Base-by-base conservation (phyloP, 2,888 invertebrate species). In the Aelia acuminata region DNA sequence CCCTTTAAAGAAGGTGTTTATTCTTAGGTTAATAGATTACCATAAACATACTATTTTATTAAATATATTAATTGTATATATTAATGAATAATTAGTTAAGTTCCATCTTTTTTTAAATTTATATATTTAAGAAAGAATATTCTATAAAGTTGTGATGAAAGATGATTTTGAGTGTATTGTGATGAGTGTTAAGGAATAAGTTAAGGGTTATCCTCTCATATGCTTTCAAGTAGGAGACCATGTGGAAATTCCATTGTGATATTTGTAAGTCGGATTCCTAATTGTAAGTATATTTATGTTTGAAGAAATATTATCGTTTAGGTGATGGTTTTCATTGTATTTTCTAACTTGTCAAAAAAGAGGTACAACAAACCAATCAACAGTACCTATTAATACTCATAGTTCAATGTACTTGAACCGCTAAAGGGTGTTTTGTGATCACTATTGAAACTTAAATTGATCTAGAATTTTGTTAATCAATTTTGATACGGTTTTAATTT, bases 251-350 rank as follows among this genome's bases (percentile, higher is more conserved):
- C 35, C 53, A 50, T 50, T 85, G 85, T 85, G 85, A 85, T 85
- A 85, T 85, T 57, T 85, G 22, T 50, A 53, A 85, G 39, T 85
- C 35, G 26, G 35, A 50, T 49, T 85, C 85, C 53, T 85, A 85
- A 85, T 85, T 85, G 7, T 85, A 85, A 53, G 63, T 85, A 39
- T 85, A 85, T 85, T 85, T 85, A 85, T 85, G 39, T 85, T 22
- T 85, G 84, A 84, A 84, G 43, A 43, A 4, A 84, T 84, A 47
- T 48, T 39, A 53, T 57, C 39, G 35, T 85, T 39, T 43, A 31
- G 49, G 39, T 85, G 85, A 50, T 39, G 39, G 50, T 85, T 50
- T 50, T 53, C 22, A 53, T 85, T 85, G 53, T 39, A 53, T 85
- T 50, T 85, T 85, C 49, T 49, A 26, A 31, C 43, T 35, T 84